These are phyloP conservation scores for Phenganax subtilis DNA, from an alignment of 92 coral and sea anemone genomes.

Conservation along the genomic window DNA sequence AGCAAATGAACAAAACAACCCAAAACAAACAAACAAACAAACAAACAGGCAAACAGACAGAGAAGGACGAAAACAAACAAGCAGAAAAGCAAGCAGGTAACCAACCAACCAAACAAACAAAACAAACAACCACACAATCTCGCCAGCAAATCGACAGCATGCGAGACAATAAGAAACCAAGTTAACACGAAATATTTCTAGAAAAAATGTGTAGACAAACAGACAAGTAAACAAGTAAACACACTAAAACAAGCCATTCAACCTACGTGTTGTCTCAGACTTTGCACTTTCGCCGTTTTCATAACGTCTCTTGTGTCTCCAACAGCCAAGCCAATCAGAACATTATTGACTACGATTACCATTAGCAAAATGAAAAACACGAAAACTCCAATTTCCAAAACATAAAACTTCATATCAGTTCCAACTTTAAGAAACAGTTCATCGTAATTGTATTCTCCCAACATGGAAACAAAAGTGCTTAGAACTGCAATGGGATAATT, in stretches of 20 bases:
- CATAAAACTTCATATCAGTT: background rate
- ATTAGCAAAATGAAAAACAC: constrained; percentile 5
- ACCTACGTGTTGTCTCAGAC: constrained; percentile 15
- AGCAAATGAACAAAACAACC: too few species aligned
- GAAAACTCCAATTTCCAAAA: background rate
- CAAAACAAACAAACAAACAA: too few species aligned
- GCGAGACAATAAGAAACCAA: too few species aligned
- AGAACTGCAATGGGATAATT: constrained; percentile 12
- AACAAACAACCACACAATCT: too few species aligned
- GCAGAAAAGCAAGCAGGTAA: too few species aligned
- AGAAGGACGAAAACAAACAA: too few species aligned
- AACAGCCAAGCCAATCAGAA: constrained; percentile 29
- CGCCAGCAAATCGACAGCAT: too few species aligned
- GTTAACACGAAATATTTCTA: too few species aligned
- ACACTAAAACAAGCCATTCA: background rate
- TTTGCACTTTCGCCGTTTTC: constrained; percentile 1
- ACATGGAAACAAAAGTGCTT: constrained; percentile 16
- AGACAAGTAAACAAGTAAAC: background rate
- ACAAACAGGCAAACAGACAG: too few species aligned
- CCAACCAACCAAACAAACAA: too few species aligned
- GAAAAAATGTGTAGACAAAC: too few species aligned
- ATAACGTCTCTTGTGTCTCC: constrained; percentile 10
- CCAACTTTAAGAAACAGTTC: constrained; percentile 9
- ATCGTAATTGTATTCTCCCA: constrained; percentile 8
- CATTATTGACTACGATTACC: constrained; percentile 15